A percentile compares a stretch with the other conserved stretches of the same genome.
Evolutionary conservation across 2,888 invertebrate species (phyloP).

Genomic region (Dryomyza anilis): DNA sequence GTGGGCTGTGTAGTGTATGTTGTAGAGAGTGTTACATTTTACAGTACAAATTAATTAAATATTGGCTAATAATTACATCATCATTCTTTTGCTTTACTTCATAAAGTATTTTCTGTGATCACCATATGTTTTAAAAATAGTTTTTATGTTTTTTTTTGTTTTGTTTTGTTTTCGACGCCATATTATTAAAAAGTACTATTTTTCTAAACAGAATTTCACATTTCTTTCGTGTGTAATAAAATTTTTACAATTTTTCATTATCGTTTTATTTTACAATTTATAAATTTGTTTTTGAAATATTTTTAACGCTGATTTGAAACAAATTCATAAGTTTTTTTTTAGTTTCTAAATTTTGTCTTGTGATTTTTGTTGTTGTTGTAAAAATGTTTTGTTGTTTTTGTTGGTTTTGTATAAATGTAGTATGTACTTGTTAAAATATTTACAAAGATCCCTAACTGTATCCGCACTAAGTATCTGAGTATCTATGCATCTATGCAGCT

Average conservation of each 20-base stretch:
- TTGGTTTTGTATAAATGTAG: too few relatives aligned
- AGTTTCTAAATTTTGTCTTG: background rate
- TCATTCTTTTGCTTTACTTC: conserved; percentile 14
- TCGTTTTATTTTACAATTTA: background rate
- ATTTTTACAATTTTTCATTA: background rate
- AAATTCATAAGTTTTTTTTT: too few relatives aligned
- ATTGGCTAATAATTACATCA: background rate
- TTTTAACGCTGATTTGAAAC: background rate
- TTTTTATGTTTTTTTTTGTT: background rate
- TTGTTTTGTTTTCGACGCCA: conserved; percentile 5
- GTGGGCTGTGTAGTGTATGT: background rate
- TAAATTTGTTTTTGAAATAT: too few relatives aligned
- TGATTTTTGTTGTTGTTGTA: background rate
- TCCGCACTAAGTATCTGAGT: conserved; percentile 36
- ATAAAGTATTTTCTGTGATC: conserved; percentile 35
- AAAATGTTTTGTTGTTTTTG: conserved; percentile 8
- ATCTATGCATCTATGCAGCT: background rate
- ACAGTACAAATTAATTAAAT: conserved; percentile 2
- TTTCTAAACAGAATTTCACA: too few relatives aligned
- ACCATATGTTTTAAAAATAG: conserved; percentile 22
- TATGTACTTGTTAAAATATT: conserved; percentile 38
- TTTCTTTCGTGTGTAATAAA: background rate
- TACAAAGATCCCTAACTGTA: conserved; percentile 20
- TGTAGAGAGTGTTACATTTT: background rate
- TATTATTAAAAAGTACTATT: too few relatives aligned